A percentile compares a stretch with the other conserved stretches of the same genome.
Conservation (phyloP, 2,113 vertebrate species). For the Corapipo altera region DNA sequence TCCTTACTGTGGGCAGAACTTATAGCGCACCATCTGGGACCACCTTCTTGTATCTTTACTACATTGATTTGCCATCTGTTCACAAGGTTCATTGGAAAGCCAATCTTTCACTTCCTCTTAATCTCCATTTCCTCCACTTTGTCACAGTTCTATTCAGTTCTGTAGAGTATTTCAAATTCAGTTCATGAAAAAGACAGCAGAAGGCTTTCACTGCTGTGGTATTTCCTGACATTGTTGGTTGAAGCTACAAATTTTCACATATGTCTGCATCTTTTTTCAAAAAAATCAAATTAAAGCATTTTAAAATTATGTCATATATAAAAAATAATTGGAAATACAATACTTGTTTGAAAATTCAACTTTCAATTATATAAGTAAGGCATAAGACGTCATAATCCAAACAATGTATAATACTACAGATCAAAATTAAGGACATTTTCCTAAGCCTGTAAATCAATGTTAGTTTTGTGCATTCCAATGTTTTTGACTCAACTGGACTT, state of each 20-base stretch:
- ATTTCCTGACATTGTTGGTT: background rate
- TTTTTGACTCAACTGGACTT: background rate
- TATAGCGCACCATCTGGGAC: background rate
- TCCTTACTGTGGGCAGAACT: background rate
- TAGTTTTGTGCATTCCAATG: conserved; percentile 3
- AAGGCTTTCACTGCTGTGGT: background rate
- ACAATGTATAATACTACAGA: background rate
- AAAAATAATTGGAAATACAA: background rate
- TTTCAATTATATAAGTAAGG: background rate
- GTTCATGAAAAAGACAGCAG: background rate
- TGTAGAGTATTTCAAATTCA: background rate
- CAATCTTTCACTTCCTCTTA: background rate
- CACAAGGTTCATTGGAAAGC: background rate
- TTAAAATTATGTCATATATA: background rate
- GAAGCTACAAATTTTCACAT: background rate
- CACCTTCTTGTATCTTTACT: background rate
- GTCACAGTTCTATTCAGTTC: background rate
- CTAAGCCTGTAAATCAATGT: background rate
- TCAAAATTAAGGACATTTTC: background rate
- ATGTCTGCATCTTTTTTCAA: background rate
- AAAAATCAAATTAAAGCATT: background rate
- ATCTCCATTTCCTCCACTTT: background rate
- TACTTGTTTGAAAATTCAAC: background rate
- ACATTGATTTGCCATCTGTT: conserved; percentile 8
- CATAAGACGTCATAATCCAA: background rate